Conservation (phyloP, 2,113 vertebrate species). For the Eclectus roratus region DNA sequence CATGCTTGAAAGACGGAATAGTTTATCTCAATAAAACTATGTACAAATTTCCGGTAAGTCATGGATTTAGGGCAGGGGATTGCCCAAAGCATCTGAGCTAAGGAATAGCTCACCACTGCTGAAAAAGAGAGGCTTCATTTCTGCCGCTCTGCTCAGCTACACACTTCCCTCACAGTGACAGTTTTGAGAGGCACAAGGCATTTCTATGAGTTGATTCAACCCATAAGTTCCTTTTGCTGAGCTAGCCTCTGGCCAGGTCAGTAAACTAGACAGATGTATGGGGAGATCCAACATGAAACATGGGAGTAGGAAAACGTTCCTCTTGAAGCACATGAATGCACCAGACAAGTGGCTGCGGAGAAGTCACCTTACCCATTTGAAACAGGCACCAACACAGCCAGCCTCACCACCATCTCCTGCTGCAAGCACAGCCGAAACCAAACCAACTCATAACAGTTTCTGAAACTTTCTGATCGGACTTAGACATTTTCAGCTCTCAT, state of each 20-base stretch:
- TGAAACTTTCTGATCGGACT: not conserved
- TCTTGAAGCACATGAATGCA: not conserved
- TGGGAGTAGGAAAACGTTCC: not conserved
- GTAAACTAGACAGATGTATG: not conserved
- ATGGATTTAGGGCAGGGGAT: not conserved
- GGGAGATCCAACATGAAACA: not conserved
- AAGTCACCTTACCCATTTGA: too few relatives aligned
- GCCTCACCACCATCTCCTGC: not conserved
- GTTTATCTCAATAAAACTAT: accelerated
- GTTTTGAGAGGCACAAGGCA: not conserved
- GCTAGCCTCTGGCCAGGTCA: not conserved
- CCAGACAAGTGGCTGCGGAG: not conserved
- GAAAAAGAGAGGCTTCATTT: not conserved
- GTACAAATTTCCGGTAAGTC: accelerated
- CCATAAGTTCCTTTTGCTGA: not conserved
- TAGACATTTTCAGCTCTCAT: not conserved
- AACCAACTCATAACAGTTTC: accelerated
- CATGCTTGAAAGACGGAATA: not conserved
- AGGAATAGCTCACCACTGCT: not conserved
- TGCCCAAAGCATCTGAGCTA: not conserved
- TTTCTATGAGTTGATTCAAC: not conserved
- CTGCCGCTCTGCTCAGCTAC: not conserved
- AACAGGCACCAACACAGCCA: not conserved
- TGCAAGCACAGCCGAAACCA: not conserved
- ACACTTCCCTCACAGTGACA: accelerated